Evolutionary conservation across 2,888 invertebrate species (phyloP), one percentile per base, ranked within the genome.

Genomic region (Drosophila austrosaltans): DNA sequence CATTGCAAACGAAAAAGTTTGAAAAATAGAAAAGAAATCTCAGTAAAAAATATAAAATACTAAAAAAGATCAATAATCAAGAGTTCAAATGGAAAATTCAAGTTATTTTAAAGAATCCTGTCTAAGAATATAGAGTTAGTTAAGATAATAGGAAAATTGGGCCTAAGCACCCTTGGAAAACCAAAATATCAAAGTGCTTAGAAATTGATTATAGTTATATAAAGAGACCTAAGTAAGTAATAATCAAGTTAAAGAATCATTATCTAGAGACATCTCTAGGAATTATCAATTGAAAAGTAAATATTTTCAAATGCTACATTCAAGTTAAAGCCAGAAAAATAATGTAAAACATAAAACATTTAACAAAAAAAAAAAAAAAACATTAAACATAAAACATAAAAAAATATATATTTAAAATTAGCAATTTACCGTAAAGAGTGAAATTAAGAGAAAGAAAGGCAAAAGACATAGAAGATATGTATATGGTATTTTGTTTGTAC

Each of bases 291-390:
- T 28, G 20, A 25, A 53, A 57, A 56, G n/a, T 66, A 44, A 28
- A 32, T 10, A n/a, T 39, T 57, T n/a, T 20, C 30, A 32, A 53
- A 30, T 44, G 60, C 42, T 60, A 61, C 42, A 20, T 39, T n/a
- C 48, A 5, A 60, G 54, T 56, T 36, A 25, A 44, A 28, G 39
- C 48, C 71, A 78, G 36, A 56, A 16, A 48, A 67, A 72, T 56
- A 63, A 72, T 64, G 20, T 54, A 63, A 66, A 61, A 42, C 30
- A 71, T 56, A 16, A 65, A 68, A 83, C 81, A 70, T 62, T 69
- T 16, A 80, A 81, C 75, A 77, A 56, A 72, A 66, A 72, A 53
- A n/a, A 61, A 40, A 40, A n/a, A n/a, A 68, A 66, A 20, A 69
- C 48, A 66, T 53, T 54, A 60, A 69, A 77, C 75, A 73, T 64